These are phyloP conservation scores for Pinctada fucata DNA, from an alignment of 2,888 invertebrate species.

Conservation along the genomic window DNA sequence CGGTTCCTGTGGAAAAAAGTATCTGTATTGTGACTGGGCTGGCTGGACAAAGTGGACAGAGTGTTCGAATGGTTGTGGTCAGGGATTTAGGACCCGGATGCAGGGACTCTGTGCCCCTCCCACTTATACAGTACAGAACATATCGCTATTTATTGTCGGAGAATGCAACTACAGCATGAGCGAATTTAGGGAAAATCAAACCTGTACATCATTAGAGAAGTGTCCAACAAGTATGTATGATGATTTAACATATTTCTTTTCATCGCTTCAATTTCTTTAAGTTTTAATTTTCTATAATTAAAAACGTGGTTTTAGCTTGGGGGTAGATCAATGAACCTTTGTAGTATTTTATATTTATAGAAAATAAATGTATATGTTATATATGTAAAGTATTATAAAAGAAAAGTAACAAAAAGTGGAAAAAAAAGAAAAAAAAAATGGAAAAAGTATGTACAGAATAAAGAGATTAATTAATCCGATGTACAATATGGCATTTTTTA, in stretches of 20 bases:
- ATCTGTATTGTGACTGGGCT: constrained; percentile 2
- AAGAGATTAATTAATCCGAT: no score
- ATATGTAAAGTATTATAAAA: no score
- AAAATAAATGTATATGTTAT: no score
- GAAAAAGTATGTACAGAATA: no score
- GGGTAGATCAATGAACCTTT: no score
- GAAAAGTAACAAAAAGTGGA: no score
- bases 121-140: not conserved
- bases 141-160: not conserved
- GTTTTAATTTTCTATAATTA: no score
- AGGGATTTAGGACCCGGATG: not conserved
- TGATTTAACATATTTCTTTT: not conserved
- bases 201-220: not conserved
- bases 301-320: no score
- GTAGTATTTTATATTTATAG: no score
- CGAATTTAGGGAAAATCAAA: not conserved
- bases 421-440: no score
- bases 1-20: not conserved
- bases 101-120: not conserved
- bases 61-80: not conserved
- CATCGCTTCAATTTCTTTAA: no score
- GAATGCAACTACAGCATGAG: not conserved
- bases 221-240: not conserved
- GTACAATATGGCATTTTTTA: no score
- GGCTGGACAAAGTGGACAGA: not conserved